These are phyloP conservation scores for Trachelus troglodyta DNA, from an alignment of 2,888 invertebrate species.

Conservation along the genomic window DNA sequence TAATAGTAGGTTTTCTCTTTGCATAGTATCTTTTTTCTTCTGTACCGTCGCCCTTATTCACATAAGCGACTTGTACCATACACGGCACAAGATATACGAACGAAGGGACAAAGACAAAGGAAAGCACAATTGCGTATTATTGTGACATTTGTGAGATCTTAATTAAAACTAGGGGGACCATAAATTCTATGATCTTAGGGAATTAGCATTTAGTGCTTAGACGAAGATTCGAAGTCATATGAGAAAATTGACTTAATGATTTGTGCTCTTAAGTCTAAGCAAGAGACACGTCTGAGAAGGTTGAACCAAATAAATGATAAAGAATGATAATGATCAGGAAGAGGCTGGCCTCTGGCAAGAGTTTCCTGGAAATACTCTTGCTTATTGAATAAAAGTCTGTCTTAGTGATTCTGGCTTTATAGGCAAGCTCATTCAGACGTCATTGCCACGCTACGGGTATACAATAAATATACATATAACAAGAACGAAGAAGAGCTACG, in stretches of 20 bases:
- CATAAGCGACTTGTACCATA: neutral
- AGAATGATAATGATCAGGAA: neutral
- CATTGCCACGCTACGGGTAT: constrained; percentile 18
- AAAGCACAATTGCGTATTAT: neutral
- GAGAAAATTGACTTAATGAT: constrained; percentile 23
- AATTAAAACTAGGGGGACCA: constrained; percentile 50
- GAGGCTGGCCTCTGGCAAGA: too few relatives aligned
- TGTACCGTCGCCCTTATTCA: too few relatives aligned
- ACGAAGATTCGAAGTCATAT: constrained; percentile 34
- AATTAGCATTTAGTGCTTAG: constrained; percentile 13
- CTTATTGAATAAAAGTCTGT: neutral
- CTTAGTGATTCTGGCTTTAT: neutral
- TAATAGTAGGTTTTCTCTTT: neutral
- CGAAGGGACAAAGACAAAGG: constrained; percentile 5
- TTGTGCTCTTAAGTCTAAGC: neutral
- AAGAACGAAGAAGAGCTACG: neutral
- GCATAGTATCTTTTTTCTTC: neutral
- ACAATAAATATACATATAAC: constrained; percentile 1
- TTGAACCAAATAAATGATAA: neutral
- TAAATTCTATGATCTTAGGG: constrained; percentile 37
- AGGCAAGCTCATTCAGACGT: constrained; percentile 12
- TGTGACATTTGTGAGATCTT: constrained; percentile 32
- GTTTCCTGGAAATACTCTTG: neutral
- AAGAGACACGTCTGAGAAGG: constrained; percentile 15
- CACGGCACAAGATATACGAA: constrained; percentile 13